These are phyloP conservation scores for Gracilinanus agilis DNA, from an alignment of 2,113 vertebrate genomes.

Conservation along the genomic window DNA sequence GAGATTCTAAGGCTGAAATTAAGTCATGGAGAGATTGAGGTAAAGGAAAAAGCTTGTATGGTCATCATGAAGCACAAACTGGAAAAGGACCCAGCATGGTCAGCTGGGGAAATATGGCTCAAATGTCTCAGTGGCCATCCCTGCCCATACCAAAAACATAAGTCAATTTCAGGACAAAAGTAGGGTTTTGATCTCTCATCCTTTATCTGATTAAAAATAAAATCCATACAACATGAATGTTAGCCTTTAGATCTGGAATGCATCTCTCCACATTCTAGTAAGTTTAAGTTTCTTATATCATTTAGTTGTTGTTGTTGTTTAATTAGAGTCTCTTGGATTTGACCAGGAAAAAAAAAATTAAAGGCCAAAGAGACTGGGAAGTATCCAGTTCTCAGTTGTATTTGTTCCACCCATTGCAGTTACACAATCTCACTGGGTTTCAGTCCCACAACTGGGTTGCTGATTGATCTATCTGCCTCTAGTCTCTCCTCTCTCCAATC, in stretches of 20 bases:
- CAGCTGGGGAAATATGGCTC: fast-evolving
- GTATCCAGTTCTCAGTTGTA: neutral
- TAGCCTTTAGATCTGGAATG: neutral
- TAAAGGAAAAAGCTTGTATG: neutral
- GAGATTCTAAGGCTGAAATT: neutral
- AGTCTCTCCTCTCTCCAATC: too few species aligned
- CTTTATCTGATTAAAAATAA: neutral
- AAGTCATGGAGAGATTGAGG: conserved; percentile 11
- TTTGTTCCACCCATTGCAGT: neutral
- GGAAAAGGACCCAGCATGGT: neutral
- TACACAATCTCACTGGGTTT: neutral
- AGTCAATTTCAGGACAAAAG: neutral
- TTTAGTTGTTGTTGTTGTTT: neutral
- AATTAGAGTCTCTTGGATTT: neutral
- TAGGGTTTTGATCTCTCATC: neutral
- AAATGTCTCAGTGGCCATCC: neutral
- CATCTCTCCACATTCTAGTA: neutral
- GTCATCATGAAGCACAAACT: neutral
- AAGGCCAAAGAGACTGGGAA: neutral
- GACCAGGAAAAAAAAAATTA: neutral
- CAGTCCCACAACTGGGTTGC: fast-evolving
- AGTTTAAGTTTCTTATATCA: neutral
- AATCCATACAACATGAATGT: neutral
- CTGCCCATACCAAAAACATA: neutral
- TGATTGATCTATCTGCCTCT: too few species aligned